Evolutionary conservation across 2,113 vertebrate species (phyloP), one percentile per base, ranked within the genome.

Genomic region (Stegostoma tigrinum): DNA sequence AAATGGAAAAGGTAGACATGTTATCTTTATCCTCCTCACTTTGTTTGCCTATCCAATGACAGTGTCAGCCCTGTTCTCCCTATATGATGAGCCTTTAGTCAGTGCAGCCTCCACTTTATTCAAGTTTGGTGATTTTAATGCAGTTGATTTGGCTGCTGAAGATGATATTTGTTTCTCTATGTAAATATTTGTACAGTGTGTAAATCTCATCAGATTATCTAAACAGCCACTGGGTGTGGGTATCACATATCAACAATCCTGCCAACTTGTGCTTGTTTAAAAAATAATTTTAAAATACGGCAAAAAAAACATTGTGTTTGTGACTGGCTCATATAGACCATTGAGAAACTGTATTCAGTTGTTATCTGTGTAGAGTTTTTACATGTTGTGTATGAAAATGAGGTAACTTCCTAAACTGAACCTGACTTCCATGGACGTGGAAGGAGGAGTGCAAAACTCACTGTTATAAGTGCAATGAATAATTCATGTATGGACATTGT

Each of bases 401-500:
- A 72, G 45, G 68, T 95, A 68, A 95, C 68, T 95, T 95, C 94
- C 68, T 95, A 72, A 95, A 52, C 42, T 95, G 70, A 95, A 72
- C 94, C 94, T 95, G 68, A 52, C 67, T 95, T 95, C 94, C 66
- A 72, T 72, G 42, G 72, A 95, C 34, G 72, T 95, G 94, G 94
- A 95, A 95, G 70, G 94, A 68, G 91, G 91, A 95, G 38, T 72
- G 94, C 34, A 95, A 72, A 95, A 95, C 67, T 72, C 94, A 95
- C 94, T 95, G 94, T 95, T 95, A 95, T 95, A 95, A 95, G 94
- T 95, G 94, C 94, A 95, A 95, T 95, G 68, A 95, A 95, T 95
- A 95, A 95, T 72, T 72, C 94, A 70, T 70, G 94, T 95, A 72
- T 95, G 94, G 52, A 95, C 94, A 95, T 95, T 95, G 94, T 95